Evolutionary conservation across 1,140 invertebrate genomes (phyloP), one percentile per base, ranked within the genome.

Genomic region (Cardiocondyla obscurior): DNA sequence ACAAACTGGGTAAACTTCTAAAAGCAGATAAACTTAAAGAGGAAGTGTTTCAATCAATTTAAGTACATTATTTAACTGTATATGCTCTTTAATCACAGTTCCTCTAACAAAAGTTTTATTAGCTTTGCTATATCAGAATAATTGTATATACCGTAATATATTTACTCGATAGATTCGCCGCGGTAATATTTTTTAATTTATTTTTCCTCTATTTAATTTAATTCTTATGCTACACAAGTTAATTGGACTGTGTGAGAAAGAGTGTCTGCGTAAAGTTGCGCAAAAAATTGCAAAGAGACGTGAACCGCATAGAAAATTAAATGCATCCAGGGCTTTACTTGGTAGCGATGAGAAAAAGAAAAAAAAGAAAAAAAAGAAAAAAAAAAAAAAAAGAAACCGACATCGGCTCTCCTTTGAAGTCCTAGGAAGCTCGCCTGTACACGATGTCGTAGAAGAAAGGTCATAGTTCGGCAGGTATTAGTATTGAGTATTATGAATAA

Each of bases 401-500:
- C 53, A 19, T 44, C 33, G 19, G 10, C 25, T 58, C 36, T 73
- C 25, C 36, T 73, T 73, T 58, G 53, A 60, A 60, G 55, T 60
- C 22, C 49, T 55, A 25, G 51, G 19, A 19, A 33, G 6, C 28
- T 70, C 7, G n/a, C 12, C 6, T 53, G 33, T 70, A 51, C 46
- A 33, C 46, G 46, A 30, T 33, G 28, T 70, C 28, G n/a, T 16
- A n/a, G 28, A 70, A 33, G 30, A 70, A 51, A 70, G 67, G 67
- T 70, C 67, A 70, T 53, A 70, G 67, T 70, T 69, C 65, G 65
- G 2, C n/a, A 69, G 51, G n/a, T 69, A 44, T n/a, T 16, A 22
- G 6, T 70, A 70, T 30, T 30, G 65, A 51, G 22, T 5, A 36
- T 22, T 70, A 70, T 12, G 44, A 69, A 44, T 33, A 33, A 51